These are phyloP conservation scores for Bombyx huttoni DNA, from an alignment of 2,888 invertebrate genomes.

Conservation along the genomic window DNA sequence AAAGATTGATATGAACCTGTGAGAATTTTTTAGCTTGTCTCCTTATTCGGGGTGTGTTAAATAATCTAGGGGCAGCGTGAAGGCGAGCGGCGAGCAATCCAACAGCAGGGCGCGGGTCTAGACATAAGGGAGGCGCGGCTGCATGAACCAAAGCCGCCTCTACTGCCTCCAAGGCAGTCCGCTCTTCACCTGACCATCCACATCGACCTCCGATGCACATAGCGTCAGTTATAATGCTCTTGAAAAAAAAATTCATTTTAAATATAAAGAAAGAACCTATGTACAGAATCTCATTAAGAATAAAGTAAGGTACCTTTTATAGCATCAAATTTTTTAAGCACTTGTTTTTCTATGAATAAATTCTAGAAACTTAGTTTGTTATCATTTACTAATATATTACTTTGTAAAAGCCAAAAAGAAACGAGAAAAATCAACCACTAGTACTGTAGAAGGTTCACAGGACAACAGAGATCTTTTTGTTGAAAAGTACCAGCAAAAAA, in stretches of 20 bases:
- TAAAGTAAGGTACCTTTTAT: no score
- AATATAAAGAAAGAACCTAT: no score
- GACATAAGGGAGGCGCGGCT: constrained; percentile 88
- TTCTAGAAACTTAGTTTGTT: no score
- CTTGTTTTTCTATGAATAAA: no score
- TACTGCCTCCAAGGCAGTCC: constrained; percentile 73
- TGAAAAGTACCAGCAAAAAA: no score
- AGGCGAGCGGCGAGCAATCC: constrained; percentile 82
- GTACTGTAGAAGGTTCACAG: no score
- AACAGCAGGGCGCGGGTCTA: constrained; percentile 89
- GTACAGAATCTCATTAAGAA: no score
- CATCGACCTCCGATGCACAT: constrained; percentile 70
- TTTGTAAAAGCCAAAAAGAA: no score
- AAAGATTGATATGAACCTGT: constrained; percentile 52
- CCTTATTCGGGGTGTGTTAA: constrained; percentile 81
- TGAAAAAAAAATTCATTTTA: constrained; percentile 7
- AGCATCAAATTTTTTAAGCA: no score
- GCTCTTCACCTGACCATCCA: constrained; percentile 82
- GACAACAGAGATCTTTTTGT: no score
- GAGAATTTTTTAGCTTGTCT: constrained; percentile 84
- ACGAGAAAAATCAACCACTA: no score
- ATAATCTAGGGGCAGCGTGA: constrained; percentile 80
- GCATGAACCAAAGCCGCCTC: constrained; percentile 90
- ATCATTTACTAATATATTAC: no score
- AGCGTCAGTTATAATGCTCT: constrained; percentile 77